A percentile compares a stretch with the other conserved stretches of the same genome.
These are phyloP conservation scores for Meandrina meandrites DNA, from an alignment of 92 coral and sea anemone species.

Conservation along the genomic window DNA sequence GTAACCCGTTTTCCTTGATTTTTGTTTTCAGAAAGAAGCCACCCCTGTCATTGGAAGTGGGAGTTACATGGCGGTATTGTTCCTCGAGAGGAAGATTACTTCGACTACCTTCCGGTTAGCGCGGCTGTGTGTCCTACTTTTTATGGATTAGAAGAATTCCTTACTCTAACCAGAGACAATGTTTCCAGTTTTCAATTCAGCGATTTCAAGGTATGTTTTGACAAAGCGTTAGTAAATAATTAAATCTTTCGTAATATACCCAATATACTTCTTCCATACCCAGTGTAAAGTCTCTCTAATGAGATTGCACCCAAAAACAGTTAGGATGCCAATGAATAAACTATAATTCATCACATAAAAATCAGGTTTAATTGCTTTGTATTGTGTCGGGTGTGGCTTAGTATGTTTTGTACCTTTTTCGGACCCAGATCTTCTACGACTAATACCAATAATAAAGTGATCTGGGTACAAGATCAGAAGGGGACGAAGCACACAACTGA, in stretches of 20 bases:
- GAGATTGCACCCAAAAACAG: background rate
- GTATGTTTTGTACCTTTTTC: background rate
- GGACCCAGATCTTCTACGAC: too few relatives aligned
- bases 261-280: background rate
- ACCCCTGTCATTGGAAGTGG: conserved; percentile 27
- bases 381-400: background rate
- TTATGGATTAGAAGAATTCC: background rate
- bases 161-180: conserved; percentile 9
- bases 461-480: too few relatives aligned
- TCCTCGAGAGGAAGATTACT: conserved; percentile 20
- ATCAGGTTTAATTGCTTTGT: background rate
- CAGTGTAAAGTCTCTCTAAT: too few relatives aligned
- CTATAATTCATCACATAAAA: background rate
- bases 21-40: background rate
- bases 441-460: background rate
- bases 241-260: background rate
- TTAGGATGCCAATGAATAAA: too few relatives aligned
- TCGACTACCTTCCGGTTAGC: background rate
- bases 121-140: background rate
- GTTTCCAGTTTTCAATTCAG: background rate
- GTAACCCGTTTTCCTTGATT: background rate
- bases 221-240: too few relatives aligned
- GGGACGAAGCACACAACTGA: background rate
- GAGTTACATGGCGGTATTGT: conserved; percentile 13
- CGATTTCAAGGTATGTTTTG: conserved; percentile 25